Percentiles rank a stretch among this genome's conserved stretches.
Evolutionary conservation across 2,888 invertebrate species (phyloP).

Genomic region (Caenorhabditis wallacei): DNA sequence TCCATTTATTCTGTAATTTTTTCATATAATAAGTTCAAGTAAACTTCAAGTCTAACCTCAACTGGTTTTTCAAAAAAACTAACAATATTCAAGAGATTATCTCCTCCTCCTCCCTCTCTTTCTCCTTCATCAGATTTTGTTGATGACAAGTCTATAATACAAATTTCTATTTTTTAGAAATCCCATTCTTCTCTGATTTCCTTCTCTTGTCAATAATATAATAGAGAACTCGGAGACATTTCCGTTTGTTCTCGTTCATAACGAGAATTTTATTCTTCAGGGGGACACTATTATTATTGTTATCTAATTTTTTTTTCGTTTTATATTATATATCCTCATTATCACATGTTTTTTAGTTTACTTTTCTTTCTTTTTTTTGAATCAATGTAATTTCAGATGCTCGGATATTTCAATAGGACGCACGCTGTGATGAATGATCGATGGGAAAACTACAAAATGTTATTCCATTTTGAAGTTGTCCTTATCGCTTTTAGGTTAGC

Average conservation of each 20-base stretch:
- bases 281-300: too few species aligned
- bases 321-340: too few species aligned
- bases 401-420: slow-evolving; percentile 57
- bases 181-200: not conserved
- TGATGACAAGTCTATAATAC: slow-evolving; percentile 25
- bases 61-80: too few species aligned
- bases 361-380: not conserved
- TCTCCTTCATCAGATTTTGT: not conserved
- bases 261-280: too few species aligned
- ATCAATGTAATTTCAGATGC: slow-evolving; percentile 22
- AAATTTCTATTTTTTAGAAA: slow-evolving; percentile 1
- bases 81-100: not conserved
- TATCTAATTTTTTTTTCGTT: too few species aligned
- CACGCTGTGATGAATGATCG: slow-evolving; percentile 1
- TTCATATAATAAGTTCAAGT: too few species aligned
- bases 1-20: too few species aligned
- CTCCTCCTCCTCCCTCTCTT: not conserved
- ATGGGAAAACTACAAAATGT: slow-evolving; percentile 20
- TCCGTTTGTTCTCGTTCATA: too few species aligned
- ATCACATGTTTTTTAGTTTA: too few species aligned
- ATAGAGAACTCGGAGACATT: not conserved
- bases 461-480: slow-evolving; percentile 23
- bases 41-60: too few species aligned
- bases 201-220: not conserved
- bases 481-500: slow-evolving; percentile 29